Percentiles rank a stretch among this genome's conserved stretches.
Evolutionary conservation across 2,797 vertebrate species (phyloP).

Genomic region (Spizella passerina): DNA sequence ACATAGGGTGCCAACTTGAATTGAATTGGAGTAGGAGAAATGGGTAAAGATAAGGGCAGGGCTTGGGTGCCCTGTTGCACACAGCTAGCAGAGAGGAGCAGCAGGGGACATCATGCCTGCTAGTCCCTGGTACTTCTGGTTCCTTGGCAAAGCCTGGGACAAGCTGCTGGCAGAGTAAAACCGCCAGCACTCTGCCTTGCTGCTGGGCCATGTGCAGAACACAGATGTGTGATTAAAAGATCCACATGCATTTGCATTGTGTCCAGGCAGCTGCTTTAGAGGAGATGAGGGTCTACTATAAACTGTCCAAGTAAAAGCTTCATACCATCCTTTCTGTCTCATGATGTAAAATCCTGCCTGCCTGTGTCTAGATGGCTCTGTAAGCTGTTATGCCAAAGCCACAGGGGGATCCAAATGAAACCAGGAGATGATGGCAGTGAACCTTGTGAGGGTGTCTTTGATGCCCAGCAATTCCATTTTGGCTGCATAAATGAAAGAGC

Average conservation of each 20-base stretch:
- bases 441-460: neutral
- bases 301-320: neutral
- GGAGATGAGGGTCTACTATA: neutral
- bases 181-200: neutral
- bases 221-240: rapidly evolving
- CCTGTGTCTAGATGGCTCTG: neutral
- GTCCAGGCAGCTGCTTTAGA: neutral
- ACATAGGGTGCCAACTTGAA: neutral
- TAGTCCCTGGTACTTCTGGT: neutral
- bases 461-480: neutral
- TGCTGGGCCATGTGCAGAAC: neutral
- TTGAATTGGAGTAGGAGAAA: neutral
- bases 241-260: rapidly evolving
- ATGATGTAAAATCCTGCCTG: rapidly evolving
- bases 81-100: neutral
- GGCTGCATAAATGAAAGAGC: neutral
- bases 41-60: neutral
- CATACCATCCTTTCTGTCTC: neutral
- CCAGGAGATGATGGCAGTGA: neutral
- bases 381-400: neutral
- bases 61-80: neutral
- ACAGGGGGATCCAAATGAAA: neutral
- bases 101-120: neutral
- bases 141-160: neutral
- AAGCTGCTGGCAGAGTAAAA: neutral